Evolutionary conservation across 2,113 vertebrate genomes (phyloP).

Genomic region (Petroica traversi): DNA sequence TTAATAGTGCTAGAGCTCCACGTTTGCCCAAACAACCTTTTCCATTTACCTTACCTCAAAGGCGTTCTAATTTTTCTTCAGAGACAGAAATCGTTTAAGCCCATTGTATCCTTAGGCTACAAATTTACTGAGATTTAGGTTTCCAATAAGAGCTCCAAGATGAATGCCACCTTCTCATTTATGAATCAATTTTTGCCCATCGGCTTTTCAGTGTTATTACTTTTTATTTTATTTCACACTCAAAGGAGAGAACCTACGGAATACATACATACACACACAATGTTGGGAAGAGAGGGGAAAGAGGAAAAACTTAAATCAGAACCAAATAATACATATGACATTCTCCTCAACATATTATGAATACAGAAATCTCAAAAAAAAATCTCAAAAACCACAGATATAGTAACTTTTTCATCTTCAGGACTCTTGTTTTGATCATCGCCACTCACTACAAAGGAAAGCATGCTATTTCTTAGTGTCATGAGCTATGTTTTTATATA

Average conservation of each 20-base stretch:
- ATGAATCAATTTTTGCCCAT: conserved; percentile 93
- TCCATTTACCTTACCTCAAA: conserved; percentile 94
- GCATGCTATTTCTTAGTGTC: neutral
- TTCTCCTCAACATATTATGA: neutral
- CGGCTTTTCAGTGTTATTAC: conserved; percentile 85
- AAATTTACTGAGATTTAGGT: conserved; percentile 97
- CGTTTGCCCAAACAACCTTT: conserved; percentile 91
- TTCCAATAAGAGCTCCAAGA: conserved; percentile 92
- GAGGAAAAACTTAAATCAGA: neutral
- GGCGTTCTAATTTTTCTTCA: conserved; percentile 96
- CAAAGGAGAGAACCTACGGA: conserved; percentile 58
- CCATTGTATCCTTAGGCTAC: conserved; percentile 94
- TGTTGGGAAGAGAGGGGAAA: neutral
- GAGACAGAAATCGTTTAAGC: conserved; percentile 99
- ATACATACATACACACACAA: neutral
- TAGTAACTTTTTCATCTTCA: neutral
- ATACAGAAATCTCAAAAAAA: neutral
- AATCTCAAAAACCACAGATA: neutral
- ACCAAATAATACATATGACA: neutral
- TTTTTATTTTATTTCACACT: conserved; percentile 81
- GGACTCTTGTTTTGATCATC: neutral
- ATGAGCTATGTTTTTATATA: neutral
- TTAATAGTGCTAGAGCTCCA: conserved; percentile 86
- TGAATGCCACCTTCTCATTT: conserved; percentile 94
- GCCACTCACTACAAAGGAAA: neutral